Percentiles rank a stretch among this genome's conserved stretches.
Conservation (phyloP, 1,140 invertebrate species). For the Drosophila equinoxialis region DNA sequence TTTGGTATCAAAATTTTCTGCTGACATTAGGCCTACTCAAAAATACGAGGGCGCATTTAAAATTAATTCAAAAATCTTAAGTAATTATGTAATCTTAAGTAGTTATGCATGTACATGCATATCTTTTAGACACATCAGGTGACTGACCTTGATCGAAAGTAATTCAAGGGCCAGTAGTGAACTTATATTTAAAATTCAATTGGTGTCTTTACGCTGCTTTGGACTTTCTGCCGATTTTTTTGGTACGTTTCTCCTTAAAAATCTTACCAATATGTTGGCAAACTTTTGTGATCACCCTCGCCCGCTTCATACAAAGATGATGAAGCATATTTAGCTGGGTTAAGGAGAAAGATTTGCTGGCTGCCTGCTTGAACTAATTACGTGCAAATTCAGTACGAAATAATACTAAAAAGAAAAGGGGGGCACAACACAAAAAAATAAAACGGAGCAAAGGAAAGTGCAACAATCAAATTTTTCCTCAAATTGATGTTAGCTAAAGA, state of each 20-base stretch:
- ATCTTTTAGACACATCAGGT: no score
- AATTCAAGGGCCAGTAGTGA: no score
- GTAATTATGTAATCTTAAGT: no score
- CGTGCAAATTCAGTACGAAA: slow-evolving; percentile 68
- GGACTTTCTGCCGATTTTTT: neutral
- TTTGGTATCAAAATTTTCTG: slow-evolving; percentile 62
- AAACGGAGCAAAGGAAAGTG: slow-evolving; percentile 33
- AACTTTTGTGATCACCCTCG: neutral
- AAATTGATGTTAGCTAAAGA: slow-evolving; percentile 32
- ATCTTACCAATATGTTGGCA: neutral
- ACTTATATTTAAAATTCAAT: no score
- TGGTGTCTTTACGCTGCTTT: no score
- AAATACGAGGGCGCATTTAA: neutral
- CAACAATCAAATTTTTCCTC: slow-evolving; percentile 70
- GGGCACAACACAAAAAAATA: neutral
- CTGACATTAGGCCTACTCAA: slow-evolving; percentile 46
- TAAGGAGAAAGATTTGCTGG: slow-evolving; percentile 14
- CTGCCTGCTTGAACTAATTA: slow-evolving; percentile 75
- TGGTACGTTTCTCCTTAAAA: neutral
- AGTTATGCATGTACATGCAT: no score
- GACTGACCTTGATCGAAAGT: no score
- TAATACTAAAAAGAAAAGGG: slow-evolving; percentile 46
- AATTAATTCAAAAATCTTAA: neutral
- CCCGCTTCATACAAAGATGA: neutral
- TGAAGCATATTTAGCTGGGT: slow-evolving; percentile 1